A percentile compares a stretch with the other conserved stretches of the same genome.
These are phyloP conservation scores for Aphis gossypii DNA, from an alignment of 1,140 invertebrate genomes.

Conservation along the genomic window DNA sequence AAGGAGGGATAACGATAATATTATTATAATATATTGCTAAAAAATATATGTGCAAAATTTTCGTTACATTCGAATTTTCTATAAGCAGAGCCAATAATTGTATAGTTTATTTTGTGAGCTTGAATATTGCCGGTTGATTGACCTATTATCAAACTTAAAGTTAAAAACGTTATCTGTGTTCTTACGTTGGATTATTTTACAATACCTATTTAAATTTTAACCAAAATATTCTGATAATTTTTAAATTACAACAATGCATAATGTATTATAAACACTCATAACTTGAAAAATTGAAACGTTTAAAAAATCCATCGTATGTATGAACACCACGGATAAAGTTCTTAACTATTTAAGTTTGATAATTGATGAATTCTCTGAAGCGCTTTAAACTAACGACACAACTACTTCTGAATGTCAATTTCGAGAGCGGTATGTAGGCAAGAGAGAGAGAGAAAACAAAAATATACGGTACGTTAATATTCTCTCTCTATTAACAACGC, in stretches of 20 bases:
- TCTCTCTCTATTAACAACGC: background rate
- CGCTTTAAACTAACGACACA: background rate
- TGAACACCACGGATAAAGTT: background rate
- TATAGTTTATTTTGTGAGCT: background rate
- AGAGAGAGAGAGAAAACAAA: background rate
- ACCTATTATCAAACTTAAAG: background rate
- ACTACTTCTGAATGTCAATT: background rate
- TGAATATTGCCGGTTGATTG: too few relatives aligned
- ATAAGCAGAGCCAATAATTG: background rate
- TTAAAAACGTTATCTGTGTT: background rate
- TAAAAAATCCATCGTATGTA: background rate
- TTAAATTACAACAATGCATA: background rate
- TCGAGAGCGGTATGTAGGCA: background rate
- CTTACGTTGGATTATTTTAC: background rate
- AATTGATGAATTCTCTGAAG: background rate
- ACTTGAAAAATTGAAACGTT: background rate
- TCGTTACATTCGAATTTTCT: background rate
- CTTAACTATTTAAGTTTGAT: background rate
- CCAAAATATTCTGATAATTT: background rate
- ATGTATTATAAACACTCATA: background rate
- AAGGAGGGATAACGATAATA: background rate
- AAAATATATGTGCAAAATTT: background rate
- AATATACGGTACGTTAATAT: background rate
- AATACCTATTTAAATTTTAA: background rate
- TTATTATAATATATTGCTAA: background rate